Conservation (phyloP, 2,113 vertebrate genomes). For the Eptesicus fuscus region DNA sequence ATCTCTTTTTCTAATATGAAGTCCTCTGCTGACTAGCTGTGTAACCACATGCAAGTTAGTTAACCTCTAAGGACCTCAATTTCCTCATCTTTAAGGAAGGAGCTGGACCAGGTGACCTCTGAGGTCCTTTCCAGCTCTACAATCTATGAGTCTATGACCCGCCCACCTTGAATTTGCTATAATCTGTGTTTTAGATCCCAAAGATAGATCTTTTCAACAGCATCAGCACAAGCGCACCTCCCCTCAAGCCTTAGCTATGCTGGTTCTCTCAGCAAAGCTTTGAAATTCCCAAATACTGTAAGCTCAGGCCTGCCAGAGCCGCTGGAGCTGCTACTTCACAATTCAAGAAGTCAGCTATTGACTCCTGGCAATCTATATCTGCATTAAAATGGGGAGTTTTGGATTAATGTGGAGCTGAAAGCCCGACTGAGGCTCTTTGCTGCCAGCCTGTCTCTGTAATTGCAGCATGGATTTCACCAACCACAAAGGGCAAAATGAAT, state of each 20-base stretch:
- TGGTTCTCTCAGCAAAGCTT: constrained; percentile 72
- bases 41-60: constrained; percentile 45
- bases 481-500: constrained; percentile 90
- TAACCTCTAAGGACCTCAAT: constrained; percentile 58
- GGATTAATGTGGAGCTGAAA: constrained; percentile 90
- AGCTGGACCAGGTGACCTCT: constrained; percentile 18
- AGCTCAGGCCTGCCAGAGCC: constrained; percentile 79
- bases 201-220: constrained; percentile 53
- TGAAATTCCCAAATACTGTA: constrained; percentile 82
- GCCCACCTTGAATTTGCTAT: constrained; percentile 33
- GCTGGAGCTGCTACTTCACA: constrained; percentile 82
- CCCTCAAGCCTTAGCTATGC: constrained; percentile 54
- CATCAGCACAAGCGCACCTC: constrained; percentile 55
- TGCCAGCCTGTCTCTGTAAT: constrained; percentile 88
- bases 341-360: constrained; percentile 88
- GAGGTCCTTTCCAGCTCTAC: not conserved
- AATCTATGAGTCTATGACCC: not conserved
- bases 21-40: constrained; percentile 25
- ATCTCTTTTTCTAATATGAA: not conserved
- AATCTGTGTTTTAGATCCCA: constrained; percentile 57
- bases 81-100: constrained; percentile 47
- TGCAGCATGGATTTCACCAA: constrained; percentile 89
- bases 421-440: constrained; percentile 87
- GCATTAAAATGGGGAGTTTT: constrained; percentile 89
- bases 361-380: constrained; percentile 88